Base-by-base conservation (phyloP, 2,888 invertebrate genomes). In the Acrobasis consociella region DNA sequence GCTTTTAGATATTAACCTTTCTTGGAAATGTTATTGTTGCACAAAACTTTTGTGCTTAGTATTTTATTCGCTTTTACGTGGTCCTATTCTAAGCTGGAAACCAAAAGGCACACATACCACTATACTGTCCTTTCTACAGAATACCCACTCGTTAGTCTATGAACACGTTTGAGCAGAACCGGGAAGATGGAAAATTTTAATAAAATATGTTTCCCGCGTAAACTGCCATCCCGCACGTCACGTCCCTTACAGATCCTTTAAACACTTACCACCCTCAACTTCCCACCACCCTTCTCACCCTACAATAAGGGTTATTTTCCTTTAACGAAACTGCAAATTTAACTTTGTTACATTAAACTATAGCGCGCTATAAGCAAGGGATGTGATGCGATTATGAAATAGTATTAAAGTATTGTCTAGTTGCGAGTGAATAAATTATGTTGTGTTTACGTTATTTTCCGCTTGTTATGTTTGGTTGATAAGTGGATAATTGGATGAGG, bases 131-230 rank as follows among this genome's bases (percentile, higher is more conserved):
- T 16, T 37, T 51, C 60, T 62, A 22, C 17, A 61, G n/a, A 11
- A 15, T 39, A 63, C 8, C 11, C 31, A 5, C n/a, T 46, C n/a
- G 17, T 49, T 78, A 78, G 55, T 83, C 83, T 83, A 64, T 82
- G 82, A 16, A 68, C 72, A 52, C 66, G 65, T 71, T 73, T 71
- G 74, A 80, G 77, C 78, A 76, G 74, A 80, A 72, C 76, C 76
- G 75, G 74, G 77, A 73, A 85, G 82, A 85, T 84, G 84, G 85
- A 85, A 86, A 87, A 84, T 86, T 86, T 85, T 85, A 86, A 86
- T 87, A 87, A 86, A 86, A 86, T 85, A 86, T 85, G 82, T 86
- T 85, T 76, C 78, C 75, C 81, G 82, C 80, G 80, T 79, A 84
- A 83, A 83, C 81, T 81, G 77, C 75, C 77, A 76, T 81, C 72